Base-by-base conservation (phyloP, 2,113 vertebrate species). In the Sphaerodactylus townsendi region DNA sequence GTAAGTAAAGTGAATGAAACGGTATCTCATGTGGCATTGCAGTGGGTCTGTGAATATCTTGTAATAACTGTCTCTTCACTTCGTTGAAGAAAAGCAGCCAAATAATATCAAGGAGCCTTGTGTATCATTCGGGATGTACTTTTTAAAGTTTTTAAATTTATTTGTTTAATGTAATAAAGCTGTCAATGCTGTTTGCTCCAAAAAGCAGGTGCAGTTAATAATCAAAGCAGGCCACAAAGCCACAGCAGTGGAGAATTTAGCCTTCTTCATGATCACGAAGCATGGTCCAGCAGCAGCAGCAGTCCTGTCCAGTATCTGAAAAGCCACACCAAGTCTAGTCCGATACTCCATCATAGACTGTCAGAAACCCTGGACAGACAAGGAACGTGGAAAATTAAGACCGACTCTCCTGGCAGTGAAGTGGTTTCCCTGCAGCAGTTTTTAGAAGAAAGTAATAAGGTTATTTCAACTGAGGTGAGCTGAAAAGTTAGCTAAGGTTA, bases 171-270 rank as follows among this genome's bases (percentile, higher is more conserved):
- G 11, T 91, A 50, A 77, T 0, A 73, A 78, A 84, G 62, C 28
- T 83, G 69, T 93, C 66, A 82, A 78, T 77, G 30, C 41, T 84
- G 2, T 93, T 94, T 93, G 83, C 88, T 77, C 85, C 76, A 15
- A 25, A 89, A 91, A 95, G 91, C 97, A 98, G 98, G 98, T 94
- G 95, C 96, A 28, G 44, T 96, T 92, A 97, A 96, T 92, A 97
- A 94, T 89, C 95, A 97, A 85, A 98, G 97, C 95, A 94, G 98
- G 75, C 98, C 98, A 1, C 99, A 98, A 59, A 99, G 98, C 37
- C 98, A 99, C 95, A 99, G 98, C 97, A 99, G 98, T 15, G 98
- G 98, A 1, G 99, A 99, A 90, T 98, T 98, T 91, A 98, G 97
- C 85, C 95, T 98, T 41, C 96, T 97, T 25, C 94, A 98, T 48